Evolutionary conservation across 2,113 vertebrate genomes (phyloP).

Genomic region (Struthidea cinerea): DNA sequence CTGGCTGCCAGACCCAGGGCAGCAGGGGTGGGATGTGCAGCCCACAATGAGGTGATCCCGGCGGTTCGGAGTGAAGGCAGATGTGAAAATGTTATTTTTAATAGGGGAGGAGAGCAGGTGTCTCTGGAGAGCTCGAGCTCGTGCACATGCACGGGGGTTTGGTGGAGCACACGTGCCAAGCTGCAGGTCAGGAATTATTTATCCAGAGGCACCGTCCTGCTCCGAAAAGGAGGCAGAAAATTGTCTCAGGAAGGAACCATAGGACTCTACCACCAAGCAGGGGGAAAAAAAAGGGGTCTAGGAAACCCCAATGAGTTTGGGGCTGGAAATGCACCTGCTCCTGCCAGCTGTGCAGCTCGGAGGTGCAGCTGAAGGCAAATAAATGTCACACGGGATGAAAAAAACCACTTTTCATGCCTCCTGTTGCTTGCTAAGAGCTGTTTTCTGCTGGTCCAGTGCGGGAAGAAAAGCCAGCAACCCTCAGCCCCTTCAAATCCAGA

Average conservation of each 20-base stretch:
- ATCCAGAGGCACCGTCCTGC: background rate
- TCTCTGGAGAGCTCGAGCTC: background rate
- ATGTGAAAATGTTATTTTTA: background rate
- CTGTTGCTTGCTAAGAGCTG: background rate
- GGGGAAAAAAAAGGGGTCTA: background rate
- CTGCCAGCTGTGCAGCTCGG: background rate
- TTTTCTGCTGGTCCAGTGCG: background rate
- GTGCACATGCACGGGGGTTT: accelerated
- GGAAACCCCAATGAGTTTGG: background rate
- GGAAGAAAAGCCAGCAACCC: background rate
- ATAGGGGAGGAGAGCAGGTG: background rate
- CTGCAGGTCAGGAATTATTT: background rate
- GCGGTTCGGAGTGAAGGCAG: background rate
- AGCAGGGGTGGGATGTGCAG: background rate
- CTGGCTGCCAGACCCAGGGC: background rate
- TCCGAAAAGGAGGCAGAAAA: background rate
- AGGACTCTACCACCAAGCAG: background rate
- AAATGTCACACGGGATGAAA: background rate
- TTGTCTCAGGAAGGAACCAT: background rate
- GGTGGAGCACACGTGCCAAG: accelerated
- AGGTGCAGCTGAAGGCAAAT: too few species aligned
- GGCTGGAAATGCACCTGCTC: background rate
- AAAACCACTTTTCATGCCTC: background rate
- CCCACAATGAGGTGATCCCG: accelerated
- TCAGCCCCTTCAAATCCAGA: background rate